phyloP scores from a whole-genome alignment of 2,113 vertebrate species.

The Gopherus evgoodei region DNA sequence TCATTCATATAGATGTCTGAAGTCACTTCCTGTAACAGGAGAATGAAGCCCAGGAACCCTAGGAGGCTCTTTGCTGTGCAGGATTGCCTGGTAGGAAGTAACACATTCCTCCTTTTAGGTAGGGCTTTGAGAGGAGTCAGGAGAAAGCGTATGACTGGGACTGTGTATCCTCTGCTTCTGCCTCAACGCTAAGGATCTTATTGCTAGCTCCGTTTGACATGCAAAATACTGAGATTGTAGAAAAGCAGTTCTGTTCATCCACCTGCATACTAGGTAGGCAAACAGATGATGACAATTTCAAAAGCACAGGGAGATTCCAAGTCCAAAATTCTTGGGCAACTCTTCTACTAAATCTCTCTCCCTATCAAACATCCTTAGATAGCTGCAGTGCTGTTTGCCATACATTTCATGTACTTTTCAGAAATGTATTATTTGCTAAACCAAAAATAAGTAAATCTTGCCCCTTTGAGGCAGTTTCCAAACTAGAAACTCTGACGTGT shows the following conservation, averaged over 20 bases:
- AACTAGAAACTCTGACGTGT: background rate
- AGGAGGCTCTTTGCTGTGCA: background rate
- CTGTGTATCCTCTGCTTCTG: background rate
- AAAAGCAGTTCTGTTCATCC: slow-evolving; percentile 19
- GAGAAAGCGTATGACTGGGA: background rate
- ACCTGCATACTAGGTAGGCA: background rate
- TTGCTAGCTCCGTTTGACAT: background rate
- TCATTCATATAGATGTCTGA: background rate
- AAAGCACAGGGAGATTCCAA: background rate
- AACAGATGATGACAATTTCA: slow-evolving; percentile 34
- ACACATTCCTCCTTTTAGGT: background rate
- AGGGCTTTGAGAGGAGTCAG: background rate
- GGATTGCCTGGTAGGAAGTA: background rate
- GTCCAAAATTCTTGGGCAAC: slow-evolving; percentile 20
- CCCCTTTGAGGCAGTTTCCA: slow-evolving; percentile 51
- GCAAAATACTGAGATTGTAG: background rate
- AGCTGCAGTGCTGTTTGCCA: background rate
- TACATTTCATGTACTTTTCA: background rate
- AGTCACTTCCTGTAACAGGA: background rate
- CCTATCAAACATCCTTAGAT: slow-evolving; percentile 10
- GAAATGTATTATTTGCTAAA: background rate
- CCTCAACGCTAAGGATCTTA: background rate
- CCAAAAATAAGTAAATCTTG: slow-evolving; percentile 50
- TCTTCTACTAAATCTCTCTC: background rate
- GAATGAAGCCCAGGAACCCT: background rate